Base-by-base conservation (phyloP, 2,113 vertebrate genomes). In the Dasypus novemcinctus region DNA sequence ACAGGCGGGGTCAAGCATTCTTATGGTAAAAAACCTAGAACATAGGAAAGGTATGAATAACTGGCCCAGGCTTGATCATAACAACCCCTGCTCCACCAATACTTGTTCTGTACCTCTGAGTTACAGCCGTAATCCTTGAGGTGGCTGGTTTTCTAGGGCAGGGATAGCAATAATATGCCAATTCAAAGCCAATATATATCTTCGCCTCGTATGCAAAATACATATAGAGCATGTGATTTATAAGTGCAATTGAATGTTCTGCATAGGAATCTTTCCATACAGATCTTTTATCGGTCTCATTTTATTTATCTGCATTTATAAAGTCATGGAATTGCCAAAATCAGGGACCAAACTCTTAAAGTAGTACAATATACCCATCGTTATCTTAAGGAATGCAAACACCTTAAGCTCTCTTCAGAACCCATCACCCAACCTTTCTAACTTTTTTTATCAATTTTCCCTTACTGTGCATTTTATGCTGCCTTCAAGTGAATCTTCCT, bases 181-280 rank as follows among this genome's bases (percentile, higher is more conserved):
- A 54, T 49, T 23, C 43, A 90, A 93, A 82, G n/a, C 49, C 59
- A 79, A 27, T 38, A 71, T 38, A 71, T 61, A 20, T 79, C 52
- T 84, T 52, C 36, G 57, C 6, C n/a, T 38, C 46, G 41, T 7
- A 84, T 75, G 57, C 49, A 93, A 84, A 87, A 87, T 64, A 57
- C 2, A 72, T n/a, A 68, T 18, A 43, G 38, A 20, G 27, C 10
- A 46, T 66, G 38, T 29, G 93, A 54, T 72, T 86, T 81, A 36
- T 43, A 85, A 90, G 49, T 46, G 11, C 87, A 86, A 63, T 1
- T 87, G 5, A 75, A 75, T 94, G 74, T 91, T 96, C 84, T 88
- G 13, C 72, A 64, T 49, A 75, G 27, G 38, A 61, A 49, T 64
- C 29, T 89, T 49, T 15, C 85, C 7, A 23, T 21, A 68, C 20